These are phyloP conservation scores for Nyctalus aviator DNA, from an alignment of 2,797 vertebrate species.

Conservation along the genomic window DNA sequence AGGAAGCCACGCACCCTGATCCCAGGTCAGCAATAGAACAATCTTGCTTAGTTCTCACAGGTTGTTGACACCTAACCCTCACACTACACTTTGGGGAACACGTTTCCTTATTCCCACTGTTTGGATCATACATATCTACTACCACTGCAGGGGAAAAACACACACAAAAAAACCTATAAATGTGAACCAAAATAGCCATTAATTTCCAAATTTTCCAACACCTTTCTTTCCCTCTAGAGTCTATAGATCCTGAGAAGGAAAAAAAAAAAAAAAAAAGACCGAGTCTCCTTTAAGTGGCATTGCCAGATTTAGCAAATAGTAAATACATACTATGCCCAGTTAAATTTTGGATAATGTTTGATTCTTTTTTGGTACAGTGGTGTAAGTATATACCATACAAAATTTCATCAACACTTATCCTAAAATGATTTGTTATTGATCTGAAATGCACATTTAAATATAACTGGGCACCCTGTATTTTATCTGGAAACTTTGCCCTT, in stretches of 20 bases:
- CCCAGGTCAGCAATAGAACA: not conserved
- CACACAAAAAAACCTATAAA: not conserved
- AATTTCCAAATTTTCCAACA: not conserved
- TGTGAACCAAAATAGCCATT: not conserved
- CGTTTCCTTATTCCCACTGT: not conserved
- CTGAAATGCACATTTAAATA: not conserved
- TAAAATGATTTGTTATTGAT: not conserved
- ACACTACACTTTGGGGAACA: not conserved
- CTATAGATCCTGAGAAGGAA: not conserved
- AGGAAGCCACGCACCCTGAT: accelerated
- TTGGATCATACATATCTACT: not conserved
- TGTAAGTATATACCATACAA: not conserved
- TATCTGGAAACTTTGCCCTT: not conserved
- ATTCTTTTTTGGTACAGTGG: not conserved
- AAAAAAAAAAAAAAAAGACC: not conserved
- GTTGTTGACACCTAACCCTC: not conserved
- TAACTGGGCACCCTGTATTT: not conserved
- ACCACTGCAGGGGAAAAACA: not conserved
- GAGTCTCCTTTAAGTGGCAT: not conserved
- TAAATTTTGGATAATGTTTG: not conserved
- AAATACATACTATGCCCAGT: not conserved
- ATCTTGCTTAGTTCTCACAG: no score
- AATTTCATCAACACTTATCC: slow-evolving; percentile 26
- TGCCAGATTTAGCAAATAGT: slow-evolving; percentile 16
- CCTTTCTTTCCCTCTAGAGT: not conserved